A percentile compares a stretch with the other conserved stretches of the same genome.
Conservation (phyloP, 2,888 invertebrate species). For the Aspidiotus rigidus region DNA sequence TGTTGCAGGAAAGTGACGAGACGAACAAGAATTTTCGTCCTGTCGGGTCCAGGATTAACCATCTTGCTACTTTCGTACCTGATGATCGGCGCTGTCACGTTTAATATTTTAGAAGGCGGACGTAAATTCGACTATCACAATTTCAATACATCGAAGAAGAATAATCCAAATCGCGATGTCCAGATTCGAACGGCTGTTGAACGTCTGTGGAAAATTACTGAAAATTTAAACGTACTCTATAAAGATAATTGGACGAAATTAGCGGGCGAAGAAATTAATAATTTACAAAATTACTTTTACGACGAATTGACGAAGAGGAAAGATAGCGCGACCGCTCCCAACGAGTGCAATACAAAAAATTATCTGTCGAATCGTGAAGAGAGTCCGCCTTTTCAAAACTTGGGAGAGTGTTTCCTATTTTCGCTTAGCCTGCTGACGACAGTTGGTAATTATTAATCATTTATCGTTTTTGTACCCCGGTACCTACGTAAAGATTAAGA, state of each 20-base stretch:
- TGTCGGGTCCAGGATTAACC: conserved; percentile 73
- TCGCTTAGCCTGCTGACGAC: conserved; percentile 89
- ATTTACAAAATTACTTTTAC: conserved; percentile 59
- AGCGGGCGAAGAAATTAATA: conserved; percentile 76
- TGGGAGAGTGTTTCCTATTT: conserved; percentile 84
- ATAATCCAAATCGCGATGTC: conserved; percentile 4
- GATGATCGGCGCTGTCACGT: conserved; percentile 81
- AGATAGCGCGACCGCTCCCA: conserved; percentile 9
- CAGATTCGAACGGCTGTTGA: conserved; percentile 54
- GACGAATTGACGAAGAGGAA: conserved; percentile 20
- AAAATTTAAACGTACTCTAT: conserved; percentile 78
- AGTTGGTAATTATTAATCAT: conserved; percentile 61
- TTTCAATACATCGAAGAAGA: conserved; percentile 13
- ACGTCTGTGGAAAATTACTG: conserved; percentile 74
- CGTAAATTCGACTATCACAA: conserved; percentile 30
- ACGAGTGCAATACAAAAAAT: conserved; percentile 39
- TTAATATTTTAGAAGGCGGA: conserved; percentile 71
- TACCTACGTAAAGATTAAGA: not conserved
- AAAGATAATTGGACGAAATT: conserved; percentile 84
- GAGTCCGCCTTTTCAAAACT: conserved; percentile 66
- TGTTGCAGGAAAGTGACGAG: conserved; percentile 25
- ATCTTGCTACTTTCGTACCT: conserved; percentile 83
- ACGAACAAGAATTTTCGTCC: conserved; percentile 43
- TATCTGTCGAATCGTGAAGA: conserved; percentile 45
- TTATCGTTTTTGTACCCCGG: conserved; percentile 1